Evolutionary conservation across 92 coral and sea anemone genomes (phyloP), one percentile per base, ranked within the genome.

Genomic region (Epizoanthus ramosus): DNA sequence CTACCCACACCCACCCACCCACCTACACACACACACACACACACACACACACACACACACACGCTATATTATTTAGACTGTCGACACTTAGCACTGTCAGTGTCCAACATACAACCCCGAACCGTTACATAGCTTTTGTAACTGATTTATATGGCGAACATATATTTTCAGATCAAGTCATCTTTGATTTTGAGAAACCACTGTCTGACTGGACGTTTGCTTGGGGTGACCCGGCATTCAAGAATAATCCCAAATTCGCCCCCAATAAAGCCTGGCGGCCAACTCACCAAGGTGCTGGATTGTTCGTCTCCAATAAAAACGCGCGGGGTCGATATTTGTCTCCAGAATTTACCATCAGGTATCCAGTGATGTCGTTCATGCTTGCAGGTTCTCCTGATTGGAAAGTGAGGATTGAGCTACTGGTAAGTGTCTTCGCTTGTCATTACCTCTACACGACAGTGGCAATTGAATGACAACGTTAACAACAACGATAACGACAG

Each of bases 211-310:
- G 82, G 82, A 77, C 41, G 21, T 41, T 77, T 21, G 82, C 28
- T 61, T 77, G 70, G 57, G 82, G 58, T 41, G 82, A 77, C 37
- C 61, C 43, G 12, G 9, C 50, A 1, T 77, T 77, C 56, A 60
- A 39, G 24, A 68, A 65, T 0, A 77, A 77, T 61, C 82, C 82
- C 6, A 77, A 61, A 57, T 77, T 77, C 24, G 69, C 58, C 21
- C 63, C 23, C 35, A 77, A 77, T 39, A 61, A 61, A 15, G 70
- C 82, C 4, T 39, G 82, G 82, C 17, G 57, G 45, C 58, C 82
- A 60, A 77, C 82, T 61, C 82, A 77, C 21, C 82, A 77, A 61
- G 82, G 82, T n/a, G 71, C 82, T 39, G 82, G 70, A 35, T 60
- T 7, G 57, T 77, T 77, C n/a, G 71, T 77, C 82, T 77, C 82